Evolutionary conservation across 2,113 vertebrate genomes (phyloP).

Genomic region (Paradisaea rubra): DNA sequence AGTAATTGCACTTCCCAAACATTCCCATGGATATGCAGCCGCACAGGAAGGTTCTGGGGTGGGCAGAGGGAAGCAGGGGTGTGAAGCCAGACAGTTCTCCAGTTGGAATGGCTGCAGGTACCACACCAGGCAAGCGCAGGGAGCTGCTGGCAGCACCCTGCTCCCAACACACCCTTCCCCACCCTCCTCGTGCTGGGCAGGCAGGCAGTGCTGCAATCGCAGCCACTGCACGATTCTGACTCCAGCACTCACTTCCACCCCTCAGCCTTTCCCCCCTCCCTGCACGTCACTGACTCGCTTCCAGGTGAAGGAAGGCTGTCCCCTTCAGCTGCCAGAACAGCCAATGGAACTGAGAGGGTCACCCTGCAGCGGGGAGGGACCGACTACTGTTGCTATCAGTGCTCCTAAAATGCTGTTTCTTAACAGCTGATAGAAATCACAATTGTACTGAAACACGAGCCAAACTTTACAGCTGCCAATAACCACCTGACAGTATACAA

Average conservation of each 20-base stretch:
- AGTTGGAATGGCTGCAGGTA: not conserved
- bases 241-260: not conserved
- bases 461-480: not conserved
- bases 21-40: fast-evolving
- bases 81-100: fast-evolving
- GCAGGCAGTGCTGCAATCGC: fast-evolving
- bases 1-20: fast-evolving
- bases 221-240: not conserved
- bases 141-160: not conserved
- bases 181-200: fast-evolving
- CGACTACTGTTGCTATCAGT: fast-evolving
- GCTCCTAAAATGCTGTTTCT: not conserved
- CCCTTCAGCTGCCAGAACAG: not conserved
- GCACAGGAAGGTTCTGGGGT: not conserved
- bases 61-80: not conserved
- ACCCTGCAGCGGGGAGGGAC: not conserved
- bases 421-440: not conserved
- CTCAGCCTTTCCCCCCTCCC: not conserved
- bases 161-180: not conserved
- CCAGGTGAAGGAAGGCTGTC: not conserved
- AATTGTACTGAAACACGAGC: not conserved
- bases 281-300: fast-evolving
- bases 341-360: fast-evolving
- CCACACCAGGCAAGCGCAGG: not conserved
- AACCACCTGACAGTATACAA: fast-evolving